Evolutionary conservation across 2,797 vertebrate species (phyloP), one percentile per base, ranked within the genome.

Genomic region (Amblyraja radiata): DNA sequence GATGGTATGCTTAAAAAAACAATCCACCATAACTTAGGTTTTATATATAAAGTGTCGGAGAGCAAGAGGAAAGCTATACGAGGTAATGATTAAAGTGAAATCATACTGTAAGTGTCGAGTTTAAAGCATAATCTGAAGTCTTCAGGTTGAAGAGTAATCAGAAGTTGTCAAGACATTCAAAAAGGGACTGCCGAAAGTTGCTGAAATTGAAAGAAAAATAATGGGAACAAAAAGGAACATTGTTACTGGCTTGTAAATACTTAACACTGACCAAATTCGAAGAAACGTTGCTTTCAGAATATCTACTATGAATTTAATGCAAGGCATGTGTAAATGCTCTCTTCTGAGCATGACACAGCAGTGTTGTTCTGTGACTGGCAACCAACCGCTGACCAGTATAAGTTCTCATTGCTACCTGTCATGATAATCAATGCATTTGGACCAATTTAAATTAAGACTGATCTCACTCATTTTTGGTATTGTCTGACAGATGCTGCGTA

Each of bases 381-480:
- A 7, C 84, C n/a, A 84, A 32, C 84, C 65, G n/a, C n/a, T 65
- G 61, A 88, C 84, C 61, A 68, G 28, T 88, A 68, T 36, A 10
- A 86, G 54, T 65, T 28, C n/a, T 88, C 84, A 68, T 36, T 3
- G n/a, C 36, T 32, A n/a, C 84, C n/a, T 36, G 16, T 63, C 28
- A 68, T 32, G 16, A 88, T 36, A 68, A 36, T 63, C n/a, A 9
- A 88, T 21, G 0, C 16, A 88, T 36, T 21, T 65, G 28, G n/a
- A 68, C 84, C 21, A 36, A 88, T 46, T 88, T 88, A 86, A 86
- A 28, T 86, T 86, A 88, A 65, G 61, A 63, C 61, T 65, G 63
- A 21, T 16, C n/a, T 88, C 11, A 86, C 3, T 28, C 61, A 58
- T 61, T n/a, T 63, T 28, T 6, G 28, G 16, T 18, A n/a, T 86